Evolutionary conservation across 2,797 vertebrate genomes (phyloP), one percentile per base, ranked within the genome.

Genomic region (Meda fulgida): DNA sequence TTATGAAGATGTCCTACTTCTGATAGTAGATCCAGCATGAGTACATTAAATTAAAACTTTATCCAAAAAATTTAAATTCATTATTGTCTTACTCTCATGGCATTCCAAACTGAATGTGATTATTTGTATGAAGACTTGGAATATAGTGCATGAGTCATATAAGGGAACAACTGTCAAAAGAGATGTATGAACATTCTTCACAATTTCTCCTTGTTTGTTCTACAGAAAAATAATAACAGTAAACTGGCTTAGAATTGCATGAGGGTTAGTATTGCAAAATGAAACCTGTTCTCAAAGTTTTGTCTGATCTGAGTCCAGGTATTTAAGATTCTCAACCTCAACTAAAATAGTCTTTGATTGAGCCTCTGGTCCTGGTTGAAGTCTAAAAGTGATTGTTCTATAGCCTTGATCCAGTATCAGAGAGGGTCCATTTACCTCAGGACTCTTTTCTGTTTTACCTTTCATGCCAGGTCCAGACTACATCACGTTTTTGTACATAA

Each of bases 1-100:
- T 60, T 58, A 43, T 48, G n/a, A 26, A 26, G 36, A 19, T 70
- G 34, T 60, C 83, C 51, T 69, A 78, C 36, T 46, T 70, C n/a
- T 29, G 58, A 65, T 40, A 29, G 23, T 77, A 43, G 16, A 43
- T 19, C 58, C 58, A 65, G 40, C 43, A n/a, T 11, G 21, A 51
- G 7, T 48, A 53, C 58, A 69, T 36, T 67, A 53, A 80, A 67
- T 3, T 8, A 67, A 51, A 36, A 34, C 7, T 51, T 67, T 5
- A 8, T 18, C 23, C 13, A 40, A 70, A 40, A 70, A 14, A 23
- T n/a, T 0, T 7, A 3, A 43, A 14, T 43, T 2, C 10, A 31
- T 46, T 46, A 46, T 77, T 43, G 63, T 14, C 77, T 65, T 16
- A 63, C 55, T n/a, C 16, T 65, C n/a, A 4, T 46, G 21, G 5